Conservation (phyloP, 2,113 vertebrate species). For the Phalacrocorax carbo region DNA sequence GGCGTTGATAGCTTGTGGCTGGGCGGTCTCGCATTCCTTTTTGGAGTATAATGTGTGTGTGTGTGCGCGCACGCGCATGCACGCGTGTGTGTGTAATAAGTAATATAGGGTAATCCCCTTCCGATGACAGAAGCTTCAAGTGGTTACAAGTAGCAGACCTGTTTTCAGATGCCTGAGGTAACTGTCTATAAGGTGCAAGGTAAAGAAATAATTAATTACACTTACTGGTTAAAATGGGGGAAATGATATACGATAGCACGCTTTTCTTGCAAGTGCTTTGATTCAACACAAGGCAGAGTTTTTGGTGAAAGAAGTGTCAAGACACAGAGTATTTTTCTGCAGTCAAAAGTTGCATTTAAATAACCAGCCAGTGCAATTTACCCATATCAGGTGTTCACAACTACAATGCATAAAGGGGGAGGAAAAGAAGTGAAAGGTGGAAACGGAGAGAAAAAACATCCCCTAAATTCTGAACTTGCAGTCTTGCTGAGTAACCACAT, state of each 20-base stretch:
- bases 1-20: constrained; percentile 5
- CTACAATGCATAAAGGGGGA: not conserved
- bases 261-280: constrained; percentile 7
- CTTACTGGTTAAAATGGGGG: not conserved
- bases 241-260: not conserved
- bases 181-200: constrained; percentile 29
- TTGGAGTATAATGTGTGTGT: constrained; percentile 18
- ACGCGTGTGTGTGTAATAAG: not conserved
- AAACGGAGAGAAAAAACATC: constrained; percentile 5
- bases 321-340: not conserved
- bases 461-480: constrained; percentile 24
- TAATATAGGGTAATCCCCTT: constrained; percentile 46
- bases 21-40: constrained; percentile 20
- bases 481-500: constrained; percentile 63
- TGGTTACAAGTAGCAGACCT: constrained; percentile 64
- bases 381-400: not conserved
- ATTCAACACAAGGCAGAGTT: not conserved
- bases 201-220: constrained; percentile 56
- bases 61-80: not conserved
- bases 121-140: constrained; percentile 72
- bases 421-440: constrained; percentile 21
- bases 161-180: constrained; percentile 27
- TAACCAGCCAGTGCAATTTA: constrained; percentile 3
- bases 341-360: constrained; percentile 39
- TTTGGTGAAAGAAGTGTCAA: constrained; percentile 30